Conservation (phyloP, 2,797 vertebrate genomes). For the Sebastes hubbsi region DNA sequence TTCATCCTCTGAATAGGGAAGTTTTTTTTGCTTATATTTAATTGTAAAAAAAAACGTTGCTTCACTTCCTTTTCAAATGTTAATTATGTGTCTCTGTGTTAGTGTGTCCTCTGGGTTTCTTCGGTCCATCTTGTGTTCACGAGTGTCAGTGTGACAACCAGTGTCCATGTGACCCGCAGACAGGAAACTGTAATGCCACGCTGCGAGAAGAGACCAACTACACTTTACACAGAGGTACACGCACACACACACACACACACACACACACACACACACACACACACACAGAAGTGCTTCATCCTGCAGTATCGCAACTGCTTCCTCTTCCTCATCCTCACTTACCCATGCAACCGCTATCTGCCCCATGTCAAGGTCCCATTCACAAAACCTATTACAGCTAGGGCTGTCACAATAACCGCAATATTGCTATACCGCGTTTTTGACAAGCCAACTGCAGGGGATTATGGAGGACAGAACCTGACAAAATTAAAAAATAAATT, state of each 20-base stretch:
- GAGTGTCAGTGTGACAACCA: conserved; percentile 82
- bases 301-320: neutral
- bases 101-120: conserved; percentile 89
- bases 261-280: neutral
- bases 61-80: neutral
- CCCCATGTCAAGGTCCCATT: neutral
- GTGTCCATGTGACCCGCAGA: conserved; percentile 87
- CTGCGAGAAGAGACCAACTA: conserved; percentile 41
- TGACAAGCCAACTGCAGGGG: too few species aligned
- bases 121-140: conserved; percentile 81
- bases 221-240: conserved; percentile 83
- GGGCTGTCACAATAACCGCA: too few species aligned
- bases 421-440: too few species aligned
- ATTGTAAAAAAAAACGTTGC: neutral
- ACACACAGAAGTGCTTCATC: too few species aligned
- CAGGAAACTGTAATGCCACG: conserved; percentile 86
- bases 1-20: neutral
- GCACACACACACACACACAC: neutral
- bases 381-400: too few species aligned
- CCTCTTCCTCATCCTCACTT: too few species aligned
- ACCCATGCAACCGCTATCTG: neutral
- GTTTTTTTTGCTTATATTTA: neutral
- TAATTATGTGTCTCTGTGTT: neutral
- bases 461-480: too few species aligned
- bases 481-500: too few species aligned